Evolutionary conservation across 1,140 invertebrate species (phyloP).

Genomic region (Zaprionus camerounensis): DNA sequence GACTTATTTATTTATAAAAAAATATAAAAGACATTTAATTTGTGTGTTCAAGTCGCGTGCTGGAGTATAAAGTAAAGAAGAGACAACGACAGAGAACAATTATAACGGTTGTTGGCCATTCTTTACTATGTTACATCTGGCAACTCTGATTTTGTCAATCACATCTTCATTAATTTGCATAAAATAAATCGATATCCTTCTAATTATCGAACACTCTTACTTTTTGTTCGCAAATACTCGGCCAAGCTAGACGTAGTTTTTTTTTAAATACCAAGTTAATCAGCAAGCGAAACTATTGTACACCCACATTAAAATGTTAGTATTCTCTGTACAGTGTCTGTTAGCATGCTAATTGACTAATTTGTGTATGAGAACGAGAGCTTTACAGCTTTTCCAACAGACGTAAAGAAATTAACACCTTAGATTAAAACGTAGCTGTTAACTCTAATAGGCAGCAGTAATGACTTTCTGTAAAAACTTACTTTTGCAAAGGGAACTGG

Average conservation of each 20-base stretch:
- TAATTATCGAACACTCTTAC: too few species aligned
- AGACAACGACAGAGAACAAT: background rate
- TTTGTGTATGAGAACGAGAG: background rate
- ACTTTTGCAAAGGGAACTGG: too few species aligned
- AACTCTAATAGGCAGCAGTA: background rate
- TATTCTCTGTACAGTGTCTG: background rate
- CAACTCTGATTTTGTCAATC: too few species aligned
- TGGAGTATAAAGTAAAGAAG: background rate
- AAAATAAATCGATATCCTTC: too few species aligned
- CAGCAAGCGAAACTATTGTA: background rate
- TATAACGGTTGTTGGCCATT: background rate
- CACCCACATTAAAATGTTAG: background rate
- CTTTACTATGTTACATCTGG: background rate
- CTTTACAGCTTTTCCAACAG: background rate
- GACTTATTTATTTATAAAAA: background rate
- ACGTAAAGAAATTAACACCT: background rate
- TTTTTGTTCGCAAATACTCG: too few species aligned
- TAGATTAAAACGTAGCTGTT: background rate
- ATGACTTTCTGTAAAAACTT: background rate
- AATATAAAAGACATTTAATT: background rate
- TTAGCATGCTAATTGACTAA: background rate
- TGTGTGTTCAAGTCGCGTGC: background rate
- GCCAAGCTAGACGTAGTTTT: too few species aligned
- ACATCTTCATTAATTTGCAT: too few species aligned
- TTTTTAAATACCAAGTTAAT: too few species aligned